Conservation (phyloP, 2,113 vertebrate genomes). For the Austrofundulus limnaeus region DNA sequence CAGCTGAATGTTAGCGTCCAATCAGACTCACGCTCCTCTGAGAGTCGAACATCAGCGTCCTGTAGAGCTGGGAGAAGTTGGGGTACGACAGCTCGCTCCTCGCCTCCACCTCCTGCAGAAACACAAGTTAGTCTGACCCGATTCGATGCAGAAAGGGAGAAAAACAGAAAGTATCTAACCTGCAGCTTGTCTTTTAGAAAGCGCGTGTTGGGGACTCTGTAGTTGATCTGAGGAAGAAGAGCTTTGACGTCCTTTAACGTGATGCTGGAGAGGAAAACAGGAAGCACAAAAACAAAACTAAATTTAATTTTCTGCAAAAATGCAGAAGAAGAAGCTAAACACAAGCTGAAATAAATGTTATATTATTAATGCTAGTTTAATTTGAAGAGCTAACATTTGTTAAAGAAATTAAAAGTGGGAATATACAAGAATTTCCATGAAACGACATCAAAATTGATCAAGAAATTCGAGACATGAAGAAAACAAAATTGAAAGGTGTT, state of each 20-base stretch:
- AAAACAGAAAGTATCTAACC: constrained; percentile 65
- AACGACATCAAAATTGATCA: too few relatives aligned
- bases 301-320: too few relatives aligned
- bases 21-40: constrained; percentile 86
- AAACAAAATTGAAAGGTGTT: too few relatives aligned
- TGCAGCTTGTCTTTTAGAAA: constrained; percentile 86
- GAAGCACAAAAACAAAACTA: not conserved
- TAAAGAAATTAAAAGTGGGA: too few relatives aligned
- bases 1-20: too few relatives aligned
- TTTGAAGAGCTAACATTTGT: too few relatives aligned
- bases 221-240: constrained; percentile 86
- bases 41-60: constrained; percentile 87
- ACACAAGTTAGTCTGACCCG: not conserved
- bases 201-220: constrained; percentile 86
- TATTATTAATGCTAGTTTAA: too few relatives aligned
- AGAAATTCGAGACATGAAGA: too few relatives aligned
- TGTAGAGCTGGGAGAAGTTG: constrained; percentile 87
- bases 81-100: constrained; percentile 81
- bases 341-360: too few relatives aligned
- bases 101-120: constrained; percentile 83
- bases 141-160: too few relatives aligned
- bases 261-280: constrained; percentile 67
- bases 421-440: too few relatives aligned
- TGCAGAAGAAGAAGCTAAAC: too few relatives aligned
- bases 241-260: constrained; percentile 86